Percentiles rank a stretch among this genome's conserved stretches.
Conservation (phyloP, 1,140 invertebrate species). For the Drosophila pandora region DNA sequence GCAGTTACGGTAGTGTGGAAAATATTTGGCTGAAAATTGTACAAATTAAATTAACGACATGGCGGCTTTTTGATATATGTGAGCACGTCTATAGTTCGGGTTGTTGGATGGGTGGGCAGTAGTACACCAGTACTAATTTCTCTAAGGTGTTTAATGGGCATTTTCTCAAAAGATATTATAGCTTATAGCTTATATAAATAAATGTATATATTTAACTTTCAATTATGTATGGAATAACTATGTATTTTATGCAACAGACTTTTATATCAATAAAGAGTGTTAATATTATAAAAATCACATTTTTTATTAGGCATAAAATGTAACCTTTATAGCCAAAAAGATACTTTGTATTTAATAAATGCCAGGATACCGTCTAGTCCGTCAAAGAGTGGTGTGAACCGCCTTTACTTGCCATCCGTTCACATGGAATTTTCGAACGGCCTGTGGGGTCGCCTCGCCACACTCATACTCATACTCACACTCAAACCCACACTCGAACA, state of each 20-base stretch:
- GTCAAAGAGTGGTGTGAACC: not conserved
- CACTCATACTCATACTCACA: conserved; percentile 14
- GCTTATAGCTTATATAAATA: not conserved
- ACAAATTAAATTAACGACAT: conserved; percentile 81
- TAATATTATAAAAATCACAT: too few species aligned
- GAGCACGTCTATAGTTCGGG: conserved; percentile 8
- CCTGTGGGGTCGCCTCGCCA: conserved; percentile 46
- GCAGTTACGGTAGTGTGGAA: conserved; percentile 76
- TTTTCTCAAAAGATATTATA: not conserved
- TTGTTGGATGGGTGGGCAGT: conserved; percentile 22
- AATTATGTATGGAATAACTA: too few species aligned
- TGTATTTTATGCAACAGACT: too few species aligned
- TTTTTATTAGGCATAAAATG: too few species aligned
- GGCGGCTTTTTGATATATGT: conserved; percentile 58
- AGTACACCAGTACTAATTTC: conserved; percentile 23
- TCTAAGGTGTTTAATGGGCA: not conserved
- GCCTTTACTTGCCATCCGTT: conserved; percentile 12
- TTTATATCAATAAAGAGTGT: too few species aligned
- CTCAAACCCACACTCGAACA: conserved; percentile 23
- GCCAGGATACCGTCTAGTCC: conserved; percentile 5
- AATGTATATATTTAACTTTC: not conserved
- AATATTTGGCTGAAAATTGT: conserved; percentile 81
- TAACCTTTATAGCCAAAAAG: not conserved
- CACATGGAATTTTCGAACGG: conserved; percentile 28
- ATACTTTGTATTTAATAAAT: not conserved